These are phyloP conservation scores for Antitype chi DNA, from an alignment of 2,888 invertebrate species.

Conservation along the genomic window DNA sequence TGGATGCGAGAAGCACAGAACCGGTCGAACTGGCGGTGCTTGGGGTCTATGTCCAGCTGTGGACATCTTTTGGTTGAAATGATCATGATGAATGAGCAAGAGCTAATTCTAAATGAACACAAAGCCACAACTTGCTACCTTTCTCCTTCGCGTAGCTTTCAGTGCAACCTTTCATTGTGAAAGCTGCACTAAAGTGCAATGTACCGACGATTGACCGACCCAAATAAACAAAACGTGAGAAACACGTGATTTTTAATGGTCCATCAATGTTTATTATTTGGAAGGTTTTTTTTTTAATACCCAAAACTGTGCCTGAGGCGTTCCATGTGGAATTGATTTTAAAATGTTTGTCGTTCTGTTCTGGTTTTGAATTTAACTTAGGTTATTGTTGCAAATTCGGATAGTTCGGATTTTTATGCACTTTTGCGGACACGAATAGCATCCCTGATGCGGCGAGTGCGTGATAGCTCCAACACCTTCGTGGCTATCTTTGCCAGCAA, in stretches of 20 bases:
- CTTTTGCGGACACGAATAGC: neutral
- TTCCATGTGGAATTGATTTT: neutral
- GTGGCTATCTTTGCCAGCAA: neutral
- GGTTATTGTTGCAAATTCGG: neutral
- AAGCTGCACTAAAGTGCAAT: slow-evolving; percentile 41
- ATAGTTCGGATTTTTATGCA: neutral
- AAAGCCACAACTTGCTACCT: neutral
- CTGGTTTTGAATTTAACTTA: neutral
- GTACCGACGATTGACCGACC: neutral
- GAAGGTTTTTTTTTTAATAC: slow-evolving; percentile 4
- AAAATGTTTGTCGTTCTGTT: neutral
- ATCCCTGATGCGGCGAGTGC: neutral
- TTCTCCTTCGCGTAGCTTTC: slow-evolving; percentile 26
- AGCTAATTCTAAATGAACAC: neutral
- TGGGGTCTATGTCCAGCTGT: too few relatives aligned
- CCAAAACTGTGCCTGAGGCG: neutral
- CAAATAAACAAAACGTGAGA: slow-evolving; percentile 15
- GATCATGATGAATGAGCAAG: too few relatives aligned
- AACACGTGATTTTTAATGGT: slow-evolving; percentile 3
- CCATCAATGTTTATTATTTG: slow-evolving; percentile 5
- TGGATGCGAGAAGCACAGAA: too few relatives aligned
- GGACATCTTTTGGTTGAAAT: too few relatives aligned
- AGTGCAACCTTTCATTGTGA: slow-evolving; percentile 24
- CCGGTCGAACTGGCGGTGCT: too few relatives aligned
- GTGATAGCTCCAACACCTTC: neutral